Evolutionary conservation across 2,888 invertebrate species (phyloP).

Genomic region (Andrena camellia): DNA sequence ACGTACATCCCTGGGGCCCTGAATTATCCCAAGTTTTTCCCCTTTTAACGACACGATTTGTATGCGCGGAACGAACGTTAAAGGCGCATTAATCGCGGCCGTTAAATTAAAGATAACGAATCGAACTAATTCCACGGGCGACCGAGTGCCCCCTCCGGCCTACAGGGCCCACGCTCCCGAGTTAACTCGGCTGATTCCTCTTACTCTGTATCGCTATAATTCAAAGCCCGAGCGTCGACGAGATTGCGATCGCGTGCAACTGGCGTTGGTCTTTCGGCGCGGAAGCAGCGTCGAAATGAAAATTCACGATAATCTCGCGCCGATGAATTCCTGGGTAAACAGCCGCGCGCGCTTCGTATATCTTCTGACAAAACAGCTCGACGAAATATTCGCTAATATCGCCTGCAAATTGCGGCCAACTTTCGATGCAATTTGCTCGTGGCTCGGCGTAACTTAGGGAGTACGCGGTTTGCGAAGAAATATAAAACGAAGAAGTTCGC

Average conservation of each 20-base stretch:
- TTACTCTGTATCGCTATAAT: slow-evolving; percentile 1
- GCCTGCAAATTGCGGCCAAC: not conserved
- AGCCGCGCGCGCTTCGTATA: not conserved
- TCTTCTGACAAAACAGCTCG: not conserved
- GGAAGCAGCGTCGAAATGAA: not conserved
- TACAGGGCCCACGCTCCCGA: not conserved
- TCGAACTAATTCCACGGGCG: slow-evolving; percentile 19
- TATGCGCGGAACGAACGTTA: slow-evolving; percentile 16
- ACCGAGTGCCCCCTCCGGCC: not conserved
- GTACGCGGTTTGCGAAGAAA: not conserved
- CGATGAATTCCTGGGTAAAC: slow-evolving; percentile 8
- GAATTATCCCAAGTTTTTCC: slow-evolving; percentile 37
- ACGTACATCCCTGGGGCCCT: not conserved
- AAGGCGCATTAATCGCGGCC: slow-evolving; percentile 31
- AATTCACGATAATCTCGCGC: slow-evolving; percentile 30
- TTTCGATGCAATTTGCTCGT: slow-evolving; percentile 28
- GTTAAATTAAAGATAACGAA: slow-evolving; percentile 27
- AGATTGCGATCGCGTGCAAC: slow-evolving; percentile 1
- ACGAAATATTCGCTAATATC: slow-evolving; percentile 11
- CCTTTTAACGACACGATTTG: slow-evolving; percentile 34
- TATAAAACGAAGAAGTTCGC: slow-evolving; percentile 6
- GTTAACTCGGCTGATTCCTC: not conserved
- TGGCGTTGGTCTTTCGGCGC: not conserved
- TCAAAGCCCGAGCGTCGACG: not conserved
- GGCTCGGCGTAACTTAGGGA: not conserved